Evolutionary conservation across 1,140 invertebrate genomes (phyloP).

Genomic region (Radopholus similis): DNA sequence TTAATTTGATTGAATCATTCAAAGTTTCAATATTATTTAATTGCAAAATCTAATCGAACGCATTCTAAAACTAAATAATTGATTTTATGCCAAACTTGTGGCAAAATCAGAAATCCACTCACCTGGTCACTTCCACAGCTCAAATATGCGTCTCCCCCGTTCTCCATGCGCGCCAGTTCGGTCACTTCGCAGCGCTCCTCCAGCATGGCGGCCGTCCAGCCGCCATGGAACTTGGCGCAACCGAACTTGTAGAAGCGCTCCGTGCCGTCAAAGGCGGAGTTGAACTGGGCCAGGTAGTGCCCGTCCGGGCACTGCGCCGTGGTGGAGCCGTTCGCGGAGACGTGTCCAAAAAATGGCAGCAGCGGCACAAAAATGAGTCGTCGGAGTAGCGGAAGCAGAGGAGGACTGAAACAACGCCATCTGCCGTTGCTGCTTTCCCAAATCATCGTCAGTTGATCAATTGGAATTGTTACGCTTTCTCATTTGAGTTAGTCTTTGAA

Average conservation of each 20-base stretch:
- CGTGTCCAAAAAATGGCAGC: not conserved
- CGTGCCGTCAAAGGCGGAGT: constrained; percentile 47
- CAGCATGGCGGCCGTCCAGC: constrained; percentile 27
- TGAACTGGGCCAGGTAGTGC: constrained; percentile 44
- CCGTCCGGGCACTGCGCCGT: constrained; percentile 53
- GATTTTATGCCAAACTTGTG: too few species aligned
- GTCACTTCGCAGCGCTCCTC: constrained; percentile 48
- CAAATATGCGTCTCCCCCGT: constrained; percentile 48
- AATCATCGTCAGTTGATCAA: too few species aligned
- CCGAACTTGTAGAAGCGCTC: constrained; percentile 54
- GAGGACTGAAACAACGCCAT: not conserved
- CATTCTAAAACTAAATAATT: too few species aligned
- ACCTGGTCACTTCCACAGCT: constrained; percentile 50
- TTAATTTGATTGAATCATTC: too few species aligned
- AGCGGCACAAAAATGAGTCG: not conserved
- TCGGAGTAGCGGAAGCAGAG: not conserved
- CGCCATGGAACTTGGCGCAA: constrained; percentile 32
- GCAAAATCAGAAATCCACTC: not conserved
- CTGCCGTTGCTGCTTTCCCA: too few species aligned
- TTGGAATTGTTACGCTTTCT: too few species aligned
- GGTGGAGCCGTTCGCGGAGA: constrained; percentile 28
- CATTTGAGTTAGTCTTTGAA: too few species aligned
- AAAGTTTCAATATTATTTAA: too few species aligned
- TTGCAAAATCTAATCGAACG: too few species aligned
- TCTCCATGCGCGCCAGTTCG: constrained; percentile 47